These are phyloP conservation scores for Protomyctophum bolini DNA, from an alignment of 2,113 vertebrate species.

Conservation along the genomic window DNA sequence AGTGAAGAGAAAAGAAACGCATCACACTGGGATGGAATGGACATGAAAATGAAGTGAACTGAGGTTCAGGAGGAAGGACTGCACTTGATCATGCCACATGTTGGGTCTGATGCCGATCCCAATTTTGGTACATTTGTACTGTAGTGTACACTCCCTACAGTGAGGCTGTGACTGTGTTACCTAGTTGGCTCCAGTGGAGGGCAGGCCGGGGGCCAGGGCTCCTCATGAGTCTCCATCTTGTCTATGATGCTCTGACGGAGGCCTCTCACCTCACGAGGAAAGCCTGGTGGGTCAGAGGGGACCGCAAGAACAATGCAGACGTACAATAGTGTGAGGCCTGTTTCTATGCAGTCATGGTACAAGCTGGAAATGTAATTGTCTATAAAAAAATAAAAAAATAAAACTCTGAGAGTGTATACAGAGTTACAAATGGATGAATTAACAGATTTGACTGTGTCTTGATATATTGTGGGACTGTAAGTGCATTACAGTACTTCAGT, in stretches of 20 bases:
- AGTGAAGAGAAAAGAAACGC: background rate
- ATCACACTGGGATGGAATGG: background rate
- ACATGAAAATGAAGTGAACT: too few relatives aligned
- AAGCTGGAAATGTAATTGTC: background rate
- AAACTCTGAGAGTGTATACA: background rate
- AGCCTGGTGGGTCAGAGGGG: conserved; percentile 39
- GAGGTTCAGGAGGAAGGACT: too few relatives aligned
- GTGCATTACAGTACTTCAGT: too few relatives aligned
- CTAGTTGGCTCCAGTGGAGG: conserved; percentile 86
- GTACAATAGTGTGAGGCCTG: background rate
- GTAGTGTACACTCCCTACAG: too few relatives aligned
- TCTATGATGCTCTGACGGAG: conserved; percentile 83
- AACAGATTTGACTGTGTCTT: background rate
- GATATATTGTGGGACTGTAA: too few relatives aligned
- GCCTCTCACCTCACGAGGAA: conserved; percentile 41
- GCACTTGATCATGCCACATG: too few relatives aligned
- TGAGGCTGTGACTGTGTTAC: conserved; percentile 61
- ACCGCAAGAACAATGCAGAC: background rate
- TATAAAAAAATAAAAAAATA: background rate
- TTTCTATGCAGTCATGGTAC: background rate
- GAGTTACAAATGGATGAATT: background rate
- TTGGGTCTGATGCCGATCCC: too few relatives aligned
- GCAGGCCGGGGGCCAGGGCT: conserved; percentile 83
- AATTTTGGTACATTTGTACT: too few relatives aligned
- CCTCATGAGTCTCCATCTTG: conserved; percentile 78